Evolutionary conservation across 2,797 vertebrate genomes (phyloP).

Genomic region (Buceros bicornis): DNA sequence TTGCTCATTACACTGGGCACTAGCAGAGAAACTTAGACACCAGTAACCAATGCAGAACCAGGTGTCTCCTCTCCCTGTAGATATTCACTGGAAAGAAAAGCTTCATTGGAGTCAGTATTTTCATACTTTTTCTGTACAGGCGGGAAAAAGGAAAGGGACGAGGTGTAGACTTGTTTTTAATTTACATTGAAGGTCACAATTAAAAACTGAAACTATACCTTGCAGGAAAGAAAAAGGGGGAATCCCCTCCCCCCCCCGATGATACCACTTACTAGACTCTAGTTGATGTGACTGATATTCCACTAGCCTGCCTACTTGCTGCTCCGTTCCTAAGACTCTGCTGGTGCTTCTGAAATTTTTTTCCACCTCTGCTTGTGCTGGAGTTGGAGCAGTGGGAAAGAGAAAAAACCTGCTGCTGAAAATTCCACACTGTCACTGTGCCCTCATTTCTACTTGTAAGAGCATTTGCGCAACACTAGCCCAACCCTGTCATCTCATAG

Average conservation of each 20-base stretch:
- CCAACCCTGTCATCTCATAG: background rate
- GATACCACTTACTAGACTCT: background rate
- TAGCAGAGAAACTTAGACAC: background rate
- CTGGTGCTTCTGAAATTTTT: background rate
- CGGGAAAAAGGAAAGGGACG: background rate
- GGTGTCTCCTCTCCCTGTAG: background rate
- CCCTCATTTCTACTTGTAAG: background rate
- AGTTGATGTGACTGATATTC: background rate
- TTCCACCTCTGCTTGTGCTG: background rate
- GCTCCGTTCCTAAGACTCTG: background rate
- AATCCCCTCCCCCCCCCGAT: too few species aligned
- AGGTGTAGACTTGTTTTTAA: background rate
- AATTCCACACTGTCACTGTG: background rate
- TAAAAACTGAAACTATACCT: background rate
- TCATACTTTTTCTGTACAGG: background rate
- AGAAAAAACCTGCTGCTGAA: background rate
- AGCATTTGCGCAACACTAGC: background rate
- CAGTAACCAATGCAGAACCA: accelerated
- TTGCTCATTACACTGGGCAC: background rate
- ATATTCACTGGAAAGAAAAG: background rate
- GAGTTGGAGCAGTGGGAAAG: background rate
- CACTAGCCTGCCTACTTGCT: background rate
- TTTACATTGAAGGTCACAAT: background rate
- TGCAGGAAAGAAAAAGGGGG: background rate
- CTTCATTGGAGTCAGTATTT: background rate